Conservation (phyloP, 2,888 invertebrate genomes). For the Synanthedon tipuliformis region DNA sequence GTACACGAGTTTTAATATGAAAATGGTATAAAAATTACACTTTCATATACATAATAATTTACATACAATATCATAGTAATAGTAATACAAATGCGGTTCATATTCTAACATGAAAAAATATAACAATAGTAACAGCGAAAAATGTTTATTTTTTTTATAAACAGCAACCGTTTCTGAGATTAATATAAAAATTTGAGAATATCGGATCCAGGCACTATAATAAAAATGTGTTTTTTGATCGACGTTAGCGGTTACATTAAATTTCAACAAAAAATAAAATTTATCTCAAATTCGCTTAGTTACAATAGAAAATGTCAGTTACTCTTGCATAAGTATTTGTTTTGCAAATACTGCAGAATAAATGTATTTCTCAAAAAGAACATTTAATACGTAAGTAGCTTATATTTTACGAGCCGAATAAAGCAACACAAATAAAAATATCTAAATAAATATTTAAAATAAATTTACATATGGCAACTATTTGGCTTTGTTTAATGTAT, state of each 20-base stretch:
- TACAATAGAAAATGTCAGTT: slow-evolving; percentile 25
- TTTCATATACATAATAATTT: slow-evolving; percentile 56
- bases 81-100: slow-evolving; percentile 63
- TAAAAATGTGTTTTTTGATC: slow-evolving; percentile 11
- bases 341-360: slow-evolving; percentile 59
- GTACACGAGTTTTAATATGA: slow-evolving; percentile 67
- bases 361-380: slow-evolving; percentile 29
- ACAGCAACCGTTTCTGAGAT: slow-evolving; percentile 41
- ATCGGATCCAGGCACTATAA: slow-evolving; percentile 6
- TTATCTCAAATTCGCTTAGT: not conserved
- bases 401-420: not conserved
- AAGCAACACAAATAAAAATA: not conserved
- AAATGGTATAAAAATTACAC: slow-evolving; percentile 70
- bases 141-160: slow-evolving; percentile 42
- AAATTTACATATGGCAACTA: slow-evolving; percentile 66
- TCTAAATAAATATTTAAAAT: slow-evolving; percentile 29
- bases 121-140: slow-evolving; percentile 65
- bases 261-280: slow-evolving; percentile 20
- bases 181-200: slow-evolving; percentile 45
- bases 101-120: slow-evolving; percentile 64
- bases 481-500: slow-evolving; percentile 50
- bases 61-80: slow-evolving; percentile 57
- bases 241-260: slow-evolving; percentile 27
- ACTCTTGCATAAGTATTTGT: slow-evolving; percentile 62
- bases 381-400: not conserved